Percentiles rank a stretch among this genome's conserved stretches.
Conservation (phyloP, 2,797 vertebrate genomes). For the Microcaecilia unicolor region DNA sequence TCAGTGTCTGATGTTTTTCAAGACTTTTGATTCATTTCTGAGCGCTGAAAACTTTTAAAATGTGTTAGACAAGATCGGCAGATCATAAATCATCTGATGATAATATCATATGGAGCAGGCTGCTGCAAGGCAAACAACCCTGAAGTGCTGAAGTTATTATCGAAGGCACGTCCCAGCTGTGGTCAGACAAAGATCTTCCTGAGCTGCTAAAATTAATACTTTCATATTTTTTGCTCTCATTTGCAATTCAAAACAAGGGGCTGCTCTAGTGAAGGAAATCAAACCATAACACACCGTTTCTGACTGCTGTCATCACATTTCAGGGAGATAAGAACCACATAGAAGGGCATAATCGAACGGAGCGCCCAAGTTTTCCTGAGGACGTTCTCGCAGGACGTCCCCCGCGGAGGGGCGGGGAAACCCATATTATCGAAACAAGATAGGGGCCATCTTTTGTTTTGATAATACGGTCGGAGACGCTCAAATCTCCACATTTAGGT, state of each 20-base stretch:
- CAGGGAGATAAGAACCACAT: no score
- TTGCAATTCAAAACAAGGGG: constrained; percentile 27
- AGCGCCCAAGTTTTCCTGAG: no score
- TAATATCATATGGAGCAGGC: constrained; percentile 31
- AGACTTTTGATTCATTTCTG: constrained; percentile 29
- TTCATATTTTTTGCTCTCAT: constrained; percentile 22
- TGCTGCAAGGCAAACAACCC: constrained; percentile 22
- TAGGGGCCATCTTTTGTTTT: no score
- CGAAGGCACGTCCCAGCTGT: constrained; percentile 9
- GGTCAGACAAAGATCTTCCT: constrained; percentile 15
- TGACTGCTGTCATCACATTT: no score
- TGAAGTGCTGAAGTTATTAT: constrained; percentile 31
- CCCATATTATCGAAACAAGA: no score
- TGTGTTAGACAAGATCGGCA: constrained; percentile 24
- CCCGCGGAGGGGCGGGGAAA: no score
- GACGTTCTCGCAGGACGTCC: no score
- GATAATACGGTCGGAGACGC: no score
- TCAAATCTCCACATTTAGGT: no score
- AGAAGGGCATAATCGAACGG: no score
- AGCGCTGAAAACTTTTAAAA: no score
- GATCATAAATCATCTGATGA: constrained; percentile 44
- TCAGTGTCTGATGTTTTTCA: constrained; percentile 5
- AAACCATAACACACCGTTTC: constrained; percentile 19
- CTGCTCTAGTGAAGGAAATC: constrained; percentile 19
- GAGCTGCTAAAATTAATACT: no score